phyloP scores from a whole-genome alignment of 1,140 invertebrate genomes.

The Drosophila micromelanica region DNA sequence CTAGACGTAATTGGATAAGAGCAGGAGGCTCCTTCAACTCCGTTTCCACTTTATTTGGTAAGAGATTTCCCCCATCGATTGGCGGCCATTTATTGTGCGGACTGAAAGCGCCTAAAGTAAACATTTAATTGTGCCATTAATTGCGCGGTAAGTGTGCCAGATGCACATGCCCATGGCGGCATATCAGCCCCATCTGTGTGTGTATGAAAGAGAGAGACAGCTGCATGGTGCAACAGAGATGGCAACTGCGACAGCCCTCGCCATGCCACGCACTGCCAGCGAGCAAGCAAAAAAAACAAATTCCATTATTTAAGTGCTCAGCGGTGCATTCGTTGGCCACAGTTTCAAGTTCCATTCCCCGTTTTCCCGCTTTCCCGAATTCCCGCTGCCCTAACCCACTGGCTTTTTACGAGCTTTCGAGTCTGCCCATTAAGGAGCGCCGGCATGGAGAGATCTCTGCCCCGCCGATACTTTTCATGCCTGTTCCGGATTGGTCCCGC shows the following conservation, averaged over 20 bases:
- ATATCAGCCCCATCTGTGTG: neutral
- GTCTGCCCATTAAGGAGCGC: constrained; percentile 75
- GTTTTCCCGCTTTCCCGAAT: constrained; percentile 24
- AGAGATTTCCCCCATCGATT: constrained; percentile 40
- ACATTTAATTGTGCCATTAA: constrained; percentile 82
- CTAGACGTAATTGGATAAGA: constrained; percentile 20
- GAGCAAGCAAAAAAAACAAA: constrained; percentile 71
- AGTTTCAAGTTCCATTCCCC: constrained; percentile 4
- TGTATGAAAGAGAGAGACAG: neutral
- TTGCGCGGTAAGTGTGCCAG: constrained; percentile 79
- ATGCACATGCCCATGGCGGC: constrained; percentile 60
- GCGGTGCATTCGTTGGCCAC: constrained; percentile 60
- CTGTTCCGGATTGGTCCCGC: constrained; percentile 1
- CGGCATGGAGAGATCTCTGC: constrained; percentile 3
- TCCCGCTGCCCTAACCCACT: constrained; percentile 44
- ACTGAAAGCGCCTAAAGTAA: constrained; percentile 76
- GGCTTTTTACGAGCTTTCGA: constrained; percentile 69
- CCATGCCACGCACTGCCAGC: constrained; percentile 11
- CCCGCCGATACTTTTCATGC: constrained; percentile 16
- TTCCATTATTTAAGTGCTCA: constrained; percentile 73
- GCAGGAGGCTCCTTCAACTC: neutral
- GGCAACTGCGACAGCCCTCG: constrained; percentile 9
- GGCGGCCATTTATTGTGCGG: constrained; percentile 66
- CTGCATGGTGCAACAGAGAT: constrained; percentile 18
- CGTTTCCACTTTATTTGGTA: constrained; percentile 3